Percentiles rank a stretch among this genome's conserved stretches.
These are phyloP conservation scores for Cheilosia scutellata DNA, from an alignment of 2,888 invertebrate species.

Conservation along the genomic window DNA sequence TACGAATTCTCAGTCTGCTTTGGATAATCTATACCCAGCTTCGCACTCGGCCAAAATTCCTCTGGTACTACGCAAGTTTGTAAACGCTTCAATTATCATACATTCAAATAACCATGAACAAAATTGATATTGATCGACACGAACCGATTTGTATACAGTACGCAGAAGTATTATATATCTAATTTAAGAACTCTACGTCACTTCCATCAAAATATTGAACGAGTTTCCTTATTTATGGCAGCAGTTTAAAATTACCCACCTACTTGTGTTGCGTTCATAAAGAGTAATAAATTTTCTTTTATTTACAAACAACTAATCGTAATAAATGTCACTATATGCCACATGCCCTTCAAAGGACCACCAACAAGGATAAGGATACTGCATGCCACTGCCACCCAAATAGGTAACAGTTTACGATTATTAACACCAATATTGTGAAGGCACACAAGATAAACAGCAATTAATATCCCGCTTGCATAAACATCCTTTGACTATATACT, in stretches of 20 bases:
- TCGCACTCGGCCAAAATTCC: too few species aligned
- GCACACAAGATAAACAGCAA: conserved; percentile 61
- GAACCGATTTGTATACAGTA: neutral
- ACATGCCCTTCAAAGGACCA: conserved; percentile 43
- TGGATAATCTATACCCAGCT: too few species aligned
- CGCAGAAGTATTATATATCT: neutral
- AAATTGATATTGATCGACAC: neutral
- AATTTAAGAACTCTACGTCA: neutral
- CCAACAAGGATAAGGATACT: conserved; percentile 28
- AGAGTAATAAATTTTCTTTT: conserved; percentile 46
- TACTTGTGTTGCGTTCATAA: neutral
- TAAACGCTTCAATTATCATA: too few species aligned
- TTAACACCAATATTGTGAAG: conserved; percentile 60
- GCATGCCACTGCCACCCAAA: conserved; percentile 31
- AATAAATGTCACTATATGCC: conserved; percentile 35
- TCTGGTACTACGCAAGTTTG: too few species aligned
- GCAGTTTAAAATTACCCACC: neutral
- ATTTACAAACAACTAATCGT: conserved; percentile 55
- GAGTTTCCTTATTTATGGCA: neutral
- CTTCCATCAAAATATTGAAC: neutral
- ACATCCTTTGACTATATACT: conserved; percentile 55
- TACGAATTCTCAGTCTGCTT: too few species aligned
- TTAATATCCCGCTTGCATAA: conserved; percentile 66
- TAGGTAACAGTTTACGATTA: conserved; percentile 54
- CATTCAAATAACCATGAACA: too few species aligned